These are phyloP conservation scores for Casuarius casuarius DNA, from an alignment of 2,113 vertebrate genomes.

Conservation along the genomic window DNA sequence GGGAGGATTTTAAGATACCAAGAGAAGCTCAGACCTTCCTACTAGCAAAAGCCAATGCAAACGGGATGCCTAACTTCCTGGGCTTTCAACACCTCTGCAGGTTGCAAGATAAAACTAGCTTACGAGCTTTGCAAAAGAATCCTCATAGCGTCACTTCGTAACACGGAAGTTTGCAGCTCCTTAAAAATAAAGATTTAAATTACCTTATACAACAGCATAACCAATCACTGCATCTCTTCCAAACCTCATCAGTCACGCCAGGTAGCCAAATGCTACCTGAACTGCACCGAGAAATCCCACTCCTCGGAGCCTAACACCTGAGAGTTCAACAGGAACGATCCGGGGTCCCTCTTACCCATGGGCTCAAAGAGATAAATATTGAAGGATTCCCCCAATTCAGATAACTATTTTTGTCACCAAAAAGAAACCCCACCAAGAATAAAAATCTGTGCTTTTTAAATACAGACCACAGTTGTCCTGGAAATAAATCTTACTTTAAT, in stretches of 20 bases:
- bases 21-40: not conserved
- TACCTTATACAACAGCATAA: not conserved
- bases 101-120: not conserved
- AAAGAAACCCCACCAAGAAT: not conserved
- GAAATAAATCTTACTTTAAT: not conserved
- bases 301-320: not conserved
- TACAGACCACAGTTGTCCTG: not conserved
- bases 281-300: not conserved
- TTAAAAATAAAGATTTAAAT: not conserved
- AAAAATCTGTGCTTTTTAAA: not conserved
- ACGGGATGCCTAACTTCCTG: not conserved
- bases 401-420: not conserved
- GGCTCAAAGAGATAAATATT: not conserved
- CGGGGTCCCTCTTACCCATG: not conserved
- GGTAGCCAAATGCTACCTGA: not conserved
- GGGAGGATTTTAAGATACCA: not conserved
- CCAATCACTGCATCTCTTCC: not conserved
- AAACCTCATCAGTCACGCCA: not conserved
- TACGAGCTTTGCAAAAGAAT: slow-evolving; percentile 12
- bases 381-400: not conserved
- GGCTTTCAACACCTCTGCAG: not conserved
- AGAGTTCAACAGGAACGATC: not conserved
- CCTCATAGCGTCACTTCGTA: not conserved
- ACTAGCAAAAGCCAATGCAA: not conserved
- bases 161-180: not conserved